A percentile compares a stretch with the other conserved stretches of the same genome.
Evolutionary conservation across 2,113 vertebrate genomes (phyloP).

Genomic region (Dromiciops gliroides): DNA sequence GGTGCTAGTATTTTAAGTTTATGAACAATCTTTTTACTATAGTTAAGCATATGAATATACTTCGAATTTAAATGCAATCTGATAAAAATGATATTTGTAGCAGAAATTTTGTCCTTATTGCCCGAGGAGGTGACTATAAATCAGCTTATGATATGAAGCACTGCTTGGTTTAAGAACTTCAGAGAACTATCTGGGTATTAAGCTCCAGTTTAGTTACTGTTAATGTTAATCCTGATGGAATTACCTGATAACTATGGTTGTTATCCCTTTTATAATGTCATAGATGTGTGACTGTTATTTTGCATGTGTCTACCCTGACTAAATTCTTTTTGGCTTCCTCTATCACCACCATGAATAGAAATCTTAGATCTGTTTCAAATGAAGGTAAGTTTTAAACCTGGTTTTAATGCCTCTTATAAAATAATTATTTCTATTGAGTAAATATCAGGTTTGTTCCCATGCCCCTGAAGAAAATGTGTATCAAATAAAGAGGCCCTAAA

Average conservation of each 20-base stretch:
- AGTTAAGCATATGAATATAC: slow-evolving; percentile 28
- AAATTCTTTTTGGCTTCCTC: slow-evolving; percentile 41
- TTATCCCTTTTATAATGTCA: slow-evolving; percentile 41
- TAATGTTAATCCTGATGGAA: slow-evolving; percentile 54
- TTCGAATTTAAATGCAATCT: slow-evolving; percentile 57
- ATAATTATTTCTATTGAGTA: slow-evolving; percentile 45
- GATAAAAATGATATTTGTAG: slow-evolving; percentile 50
- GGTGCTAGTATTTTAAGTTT: slow-evolving; percentile 56
- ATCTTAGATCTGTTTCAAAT: slow-evolving; percentile 1
- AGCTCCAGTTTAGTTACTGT: slow-evolving; percentile 56
- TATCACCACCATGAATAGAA: neutral
- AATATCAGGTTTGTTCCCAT: neutral
- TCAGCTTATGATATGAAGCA: slow-evolving; percentile 27
- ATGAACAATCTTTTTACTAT: slow-evolving; percentile 41
- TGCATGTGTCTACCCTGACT: slow-evolving; percentile 38
- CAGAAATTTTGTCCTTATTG: slow-evolving; percentile 58
- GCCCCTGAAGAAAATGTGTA: neutral
- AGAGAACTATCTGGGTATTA: slow-evolving; percentile 56
- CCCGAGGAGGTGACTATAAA: slow-evolving; percentile 56
- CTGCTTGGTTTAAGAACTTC: neutral
- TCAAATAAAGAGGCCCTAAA: neutral
- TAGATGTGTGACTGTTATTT: slow-evolving; percentile 9
- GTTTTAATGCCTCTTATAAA: slow-evolving; percentile 7
- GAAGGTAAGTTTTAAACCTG: slow-evolving; percentile 16
- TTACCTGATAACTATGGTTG: slow-evolving; percentile 58